Evolutionary conservation across 2,113 vertebrate genomes (phyloP).

Genomic region (Cynopterus brachyotis): DNA sequence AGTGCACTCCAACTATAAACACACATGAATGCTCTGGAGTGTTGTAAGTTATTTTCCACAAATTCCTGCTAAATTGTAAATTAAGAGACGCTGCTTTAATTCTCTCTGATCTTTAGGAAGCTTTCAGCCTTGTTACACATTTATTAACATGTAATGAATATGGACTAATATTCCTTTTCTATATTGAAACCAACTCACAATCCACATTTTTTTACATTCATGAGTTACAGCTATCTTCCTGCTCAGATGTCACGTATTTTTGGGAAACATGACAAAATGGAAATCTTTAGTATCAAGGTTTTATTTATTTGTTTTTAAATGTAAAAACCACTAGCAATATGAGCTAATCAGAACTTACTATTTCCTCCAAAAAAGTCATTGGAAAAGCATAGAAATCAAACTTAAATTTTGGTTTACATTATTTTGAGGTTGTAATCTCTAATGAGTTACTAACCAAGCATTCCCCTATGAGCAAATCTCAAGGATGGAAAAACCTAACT

Average conservation of each 20-base stretch:
- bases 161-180: slow-evolving; percentile 69
- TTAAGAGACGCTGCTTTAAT: slow-evolving; percentile 75
- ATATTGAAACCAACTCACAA: slow-evolving; percentile 64
- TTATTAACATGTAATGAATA: slow-evolving; percentile 72
- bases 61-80: slow-evolving; percentile 70
- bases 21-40: slow-evolving; percentile 59
- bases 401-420: not conserved
- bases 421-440: slow-evolving; percentile 15
- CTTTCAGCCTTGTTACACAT: slow-evolving; percentile 74
- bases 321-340: slow-evolving; percentile 74
- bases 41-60: slow-evolving; percentile 76
- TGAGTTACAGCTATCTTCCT: slow-evolving; percentile 76
- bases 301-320: slow-evolving; percentile 77
- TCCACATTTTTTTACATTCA: slow-evolving; percentile 77
- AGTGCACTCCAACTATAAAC: slow-evolving; percentile 61
- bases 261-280: slow-evolving; percentile 72
- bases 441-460: slow-evolving; percentile 37
- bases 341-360: slow-evolving; percentile 66
- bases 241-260: slow-evolving; percentile 74
- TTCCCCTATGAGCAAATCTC: slow-evolving; percentile 21
- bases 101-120: slow-evolving; percentile 78
- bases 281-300: slow-evolving; percentile 73
- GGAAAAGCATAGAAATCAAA: slow-evolving; percentile 74
- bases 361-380: slow-evolving; percentile 68
- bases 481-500: not conserved